phyloP scores from a whole-genome alignment of 2,797 vertebrate genomes.

The Peromyscus eremicus region DNA sequence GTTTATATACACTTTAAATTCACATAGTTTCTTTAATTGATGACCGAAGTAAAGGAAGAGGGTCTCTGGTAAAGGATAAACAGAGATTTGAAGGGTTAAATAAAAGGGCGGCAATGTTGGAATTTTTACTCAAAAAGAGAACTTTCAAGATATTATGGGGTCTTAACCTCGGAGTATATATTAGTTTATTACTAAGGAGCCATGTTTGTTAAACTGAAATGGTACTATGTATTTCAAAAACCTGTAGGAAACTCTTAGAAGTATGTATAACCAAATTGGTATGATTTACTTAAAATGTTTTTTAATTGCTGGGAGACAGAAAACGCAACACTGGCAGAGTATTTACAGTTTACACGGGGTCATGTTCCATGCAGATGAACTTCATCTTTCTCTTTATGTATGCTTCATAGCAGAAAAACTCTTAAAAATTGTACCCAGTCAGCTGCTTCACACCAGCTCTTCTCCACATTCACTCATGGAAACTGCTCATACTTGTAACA shows the following conservation, averaged over 20 bases:
- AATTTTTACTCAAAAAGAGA: constrained; percentile 1
- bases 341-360: background rate
- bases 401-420: background rate
- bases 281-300: constrained; percentile 15
- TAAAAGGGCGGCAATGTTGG: background rate
- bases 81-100: constrained; percentile 8
- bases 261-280: constrained; percentile 20
- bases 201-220: constrained; percentile 50
- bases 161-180: background rate
- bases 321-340: constrained; percentile 38
- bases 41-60: background rate
- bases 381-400: constrained; percentile 4
- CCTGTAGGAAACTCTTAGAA: background rate
- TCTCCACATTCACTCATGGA: background rate
- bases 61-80: background rate
- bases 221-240: background rate
- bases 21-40: constrained; percentile 22
- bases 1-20: background rate
- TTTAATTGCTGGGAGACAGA: background rate
- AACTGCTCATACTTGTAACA: background rate
- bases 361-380: background rate
- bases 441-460: background rate
- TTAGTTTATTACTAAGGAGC: background rate
- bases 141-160: background rate
- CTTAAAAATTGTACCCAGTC: background rate